phyloP scores from a whole-genome alignment of 2,113 vertebrate species.

The Pachyramphus minor region DNA sequence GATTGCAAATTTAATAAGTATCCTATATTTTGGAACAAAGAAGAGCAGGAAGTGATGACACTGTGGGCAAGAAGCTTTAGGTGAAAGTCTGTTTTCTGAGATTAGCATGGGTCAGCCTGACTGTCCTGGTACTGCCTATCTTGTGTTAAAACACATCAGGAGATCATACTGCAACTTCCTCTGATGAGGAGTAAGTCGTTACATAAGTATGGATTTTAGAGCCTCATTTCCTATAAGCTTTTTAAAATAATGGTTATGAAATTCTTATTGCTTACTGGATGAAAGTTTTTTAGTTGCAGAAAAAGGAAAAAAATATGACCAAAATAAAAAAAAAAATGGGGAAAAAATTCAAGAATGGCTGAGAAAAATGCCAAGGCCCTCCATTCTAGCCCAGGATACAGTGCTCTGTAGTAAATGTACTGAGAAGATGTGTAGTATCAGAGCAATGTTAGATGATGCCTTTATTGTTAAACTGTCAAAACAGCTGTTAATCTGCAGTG shows the following conservation, averaged over 20 bases:
- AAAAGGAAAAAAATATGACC: not conserved
- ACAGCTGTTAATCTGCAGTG: not conserved
- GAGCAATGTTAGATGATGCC: not conserved
- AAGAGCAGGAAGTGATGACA: not conserved
- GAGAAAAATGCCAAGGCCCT: not conserved
- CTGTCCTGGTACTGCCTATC: not conserved
- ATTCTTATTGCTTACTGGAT: not conserved
- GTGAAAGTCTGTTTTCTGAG: not conserved
- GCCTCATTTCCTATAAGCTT: not conserved
- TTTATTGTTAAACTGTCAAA: not conserved
- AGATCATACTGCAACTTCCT: not conserved
- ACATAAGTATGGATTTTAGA: not conserved
- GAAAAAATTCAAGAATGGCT: not conserved
- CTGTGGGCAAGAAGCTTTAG: not conserved
- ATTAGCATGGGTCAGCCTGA: not conserved
- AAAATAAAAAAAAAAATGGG: not conserved
- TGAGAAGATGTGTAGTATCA: not conserved
- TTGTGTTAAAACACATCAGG: not conserved
- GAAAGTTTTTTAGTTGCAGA: not conserved
- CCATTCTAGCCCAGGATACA: not conserved
- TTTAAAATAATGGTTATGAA: not conserved
- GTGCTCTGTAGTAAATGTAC: not conserved
- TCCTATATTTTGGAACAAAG: not conserved
- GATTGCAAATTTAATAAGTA: not conserved
- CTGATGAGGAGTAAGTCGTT: not conserved